Evolutionary conservation across 2,888 invertebrate genomes (phyloP), one percentile per base, ranked within the genome.

Genomic region (Pegoplata infirma): DNA sequence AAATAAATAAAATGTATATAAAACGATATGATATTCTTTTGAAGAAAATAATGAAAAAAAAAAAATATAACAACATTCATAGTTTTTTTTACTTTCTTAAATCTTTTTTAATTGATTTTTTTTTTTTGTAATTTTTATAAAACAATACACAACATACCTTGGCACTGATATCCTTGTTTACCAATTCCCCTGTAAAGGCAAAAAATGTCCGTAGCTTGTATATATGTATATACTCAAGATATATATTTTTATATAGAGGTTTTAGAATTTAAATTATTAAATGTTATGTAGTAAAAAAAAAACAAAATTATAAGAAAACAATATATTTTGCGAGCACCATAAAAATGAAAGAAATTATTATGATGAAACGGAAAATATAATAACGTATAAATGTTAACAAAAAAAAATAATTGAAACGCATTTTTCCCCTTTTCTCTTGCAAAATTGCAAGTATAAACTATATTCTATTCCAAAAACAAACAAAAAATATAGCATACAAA

Each of bases 121-220:
- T 53, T 55, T 61, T 59, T 44, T 59, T 17, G 51, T 71, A 58
- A 28, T 55, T 55, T 55, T 75, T 81, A 80, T 68, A 58, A 64
- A 80, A 74, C 79, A 74, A 85, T 84, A 86, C 86, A 89, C 89
- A n/a, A n/a, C n/a, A 90, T 93, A 97, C 97, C 97, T 96, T 97
- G 97, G 92, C 97, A 97, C 91, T 97, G 97, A 92, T 97, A 97
- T 90, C 97, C 97, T 92, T 97, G 97, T 91, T 97, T 97, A 90
- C 97, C 97, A 91, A 97, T 92, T 90, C 97, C 97, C 97, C 97
- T 97, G 94, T 89, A 94, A 91, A 91, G 90, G 91, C 91, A 89
- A 91, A 91, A 89, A 89, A 89, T 88, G 86, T 88, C 89, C 88
- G 86, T 87, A 86, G 86, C 89, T 87, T 88, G 88, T 86, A 86